Evolutionary conservation across 2,113 vertebrate species (phyloP), one percentile per base, ranked within the genome.

Genomic region (Budorcas taxicolor): DNA sequence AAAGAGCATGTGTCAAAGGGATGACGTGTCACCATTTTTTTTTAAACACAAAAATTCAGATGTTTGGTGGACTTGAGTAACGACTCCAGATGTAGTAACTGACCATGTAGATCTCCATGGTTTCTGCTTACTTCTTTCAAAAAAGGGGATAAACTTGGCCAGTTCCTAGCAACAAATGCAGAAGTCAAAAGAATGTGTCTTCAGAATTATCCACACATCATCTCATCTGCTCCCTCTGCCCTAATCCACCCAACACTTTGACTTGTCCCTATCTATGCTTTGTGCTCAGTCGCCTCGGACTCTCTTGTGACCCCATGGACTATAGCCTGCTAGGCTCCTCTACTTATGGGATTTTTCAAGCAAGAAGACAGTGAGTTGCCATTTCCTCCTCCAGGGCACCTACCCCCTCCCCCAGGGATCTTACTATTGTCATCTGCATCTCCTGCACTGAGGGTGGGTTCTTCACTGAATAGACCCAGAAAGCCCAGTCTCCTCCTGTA

Each of bases 71-170:
- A 55, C 43, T n/a, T 89, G 12, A 76, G 47, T 50, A 83, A 94
- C 78, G 33, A 71, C 23, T 87, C 50, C n/a, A 97, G 74, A 86
- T 45, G 85, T 14, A n/a, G 43, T 47, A 36, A 96, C 31, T 84
- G 62, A 27, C 43, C 74, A 58, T 31, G 60, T 6, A 71, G 25
- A 58, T 93, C 62, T 96, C 84, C 45, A 80, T 31, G 57, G 86
- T 81, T 98, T 84, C 90, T 96, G 74, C 85, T 92, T 95, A 95
- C 33, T 47, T 97, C 36, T 91, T 85, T 29, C 0, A 62, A 87
- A 88, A 40, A 71, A 60, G 23, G 8, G 7, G 78, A 85, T 81
- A 91, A 93, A 94, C 15, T 88, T 93, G 33, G 67, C 76, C 10
- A 50, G 29, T 33, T 87, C 55, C 62, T 13, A 87, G 92, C 57